Conservation (phyloP, 2,113 vertebrate species). For the Chionomys nivalis region DNA sequence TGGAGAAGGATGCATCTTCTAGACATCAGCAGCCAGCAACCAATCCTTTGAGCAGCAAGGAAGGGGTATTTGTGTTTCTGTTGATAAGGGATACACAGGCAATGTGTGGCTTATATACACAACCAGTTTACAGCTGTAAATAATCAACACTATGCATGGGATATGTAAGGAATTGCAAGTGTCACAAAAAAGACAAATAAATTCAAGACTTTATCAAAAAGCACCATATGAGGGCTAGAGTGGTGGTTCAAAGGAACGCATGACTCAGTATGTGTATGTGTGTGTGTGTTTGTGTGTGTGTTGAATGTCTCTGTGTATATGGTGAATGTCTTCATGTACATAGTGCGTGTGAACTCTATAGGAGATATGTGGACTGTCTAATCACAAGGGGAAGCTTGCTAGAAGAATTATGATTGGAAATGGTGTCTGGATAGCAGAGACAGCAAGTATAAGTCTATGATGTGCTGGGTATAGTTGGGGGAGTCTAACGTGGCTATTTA, state of each 20-base stretch:
- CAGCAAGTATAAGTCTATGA: neutral
- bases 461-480: neutral
- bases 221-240: neutral
- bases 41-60: neutral
- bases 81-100: neutral
- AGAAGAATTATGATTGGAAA: neutral
- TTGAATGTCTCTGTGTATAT: neutral
- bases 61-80: neutral
- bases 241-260: neutral
- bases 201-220: neutral
- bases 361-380: neutral
- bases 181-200: neutral
- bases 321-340: neutral
- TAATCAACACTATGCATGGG: neutral
- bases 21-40: neutral
- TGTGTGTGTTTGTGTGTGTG: neutral
- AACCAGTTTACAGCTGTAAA: neutral
- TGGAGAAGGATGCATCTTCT: neutral
- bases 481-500: neutral
- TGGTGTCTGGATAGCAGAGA: neutral
- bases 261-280: too few species aligned
- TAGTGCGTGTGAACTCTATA: neutral
- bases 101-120: neutral
- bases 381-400: neutral
- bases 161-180: neutral